Evolutionary conservation across 2,113 vertebrate genomes (phyloP).

Genomic region (Ageneiosus marmoratus): DNA sequence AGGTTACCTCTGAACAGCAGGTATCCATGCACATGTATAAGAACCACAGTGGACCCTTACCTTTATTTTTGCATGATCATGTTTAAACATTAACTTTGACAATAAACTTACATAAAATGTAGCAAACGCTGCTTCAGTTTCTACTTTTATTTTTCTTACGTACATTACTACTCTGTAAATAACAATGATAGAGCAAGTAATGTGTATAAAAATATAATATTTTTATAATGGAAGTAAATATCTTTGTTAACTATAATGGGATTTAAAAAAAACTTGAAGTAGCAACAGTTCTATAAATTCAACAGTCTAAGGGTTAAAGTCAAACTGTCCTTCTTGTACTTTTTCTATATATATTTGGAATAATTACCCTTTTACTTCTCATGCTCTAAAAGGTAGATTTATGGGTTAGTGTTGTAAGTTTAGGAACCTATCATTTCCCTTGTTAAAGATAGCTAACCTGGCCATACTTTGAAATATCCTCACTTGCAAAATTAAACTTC

Average conservation of each 20-base stretch:
- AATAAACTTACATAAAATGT: background rate
- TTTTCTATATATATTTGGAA: background rate
- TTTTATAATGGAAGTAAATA: background rate
- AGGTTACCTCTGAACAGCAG: background rate
- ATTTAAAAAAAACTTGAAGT: background rate
- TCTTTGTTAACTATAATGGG: too few species aligned
- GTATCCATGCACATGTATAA: background rate
- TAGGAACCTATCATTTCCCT: background rate
- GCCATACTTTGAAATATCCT: background rate
- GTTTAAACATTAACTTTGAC: background rate
- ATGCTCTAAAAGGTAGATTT: background rate
- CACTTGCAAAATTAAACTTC: background rate
- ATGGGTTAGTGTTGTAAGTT: background rate
- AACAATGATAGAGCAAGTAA: background rate
- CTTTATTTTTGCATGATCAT: background rate
- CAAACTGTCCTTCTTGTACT: background rate
- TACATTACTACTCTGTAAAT: background rate
- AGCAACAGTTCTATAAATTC: background rate
- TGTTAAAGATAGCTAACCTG: background rate
- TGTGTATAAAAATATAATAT: too few species aligned
- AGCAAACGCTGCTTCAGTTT: background rate
- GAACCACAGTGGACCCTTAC: background rate
- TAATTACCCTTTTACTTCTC: background rate
- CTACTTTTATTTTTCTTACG: background rate
- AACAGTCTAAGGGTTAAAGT: constrained; percentile 13